Conservation (phyloP, 2,888 invertebrate genomes). For the Pristionchus exspectatus region DNA sequence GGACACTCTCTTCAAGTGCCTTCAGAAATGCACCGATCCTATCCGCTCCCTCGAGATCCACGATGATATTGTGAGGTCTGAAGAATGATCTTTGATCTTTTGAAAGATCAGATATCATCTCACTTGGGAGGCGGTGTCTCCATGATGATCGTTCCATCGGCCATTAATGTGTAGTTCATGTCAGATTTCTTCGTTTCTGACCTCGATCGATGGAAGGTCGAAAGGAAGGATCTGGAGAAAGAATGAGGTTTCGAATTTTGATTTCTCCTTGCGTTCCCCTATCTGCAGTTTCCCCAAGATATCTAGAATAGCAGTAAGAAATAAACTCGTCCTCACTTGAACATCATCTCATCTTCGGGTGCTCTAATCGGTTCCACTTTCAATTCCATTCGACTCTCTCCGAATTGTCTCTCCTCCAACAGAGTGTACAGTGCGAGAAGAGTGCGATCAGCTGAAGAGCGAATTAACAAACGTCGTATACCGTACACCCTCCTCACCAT, state of each 20-base stretch:
- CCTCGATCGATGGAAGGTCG: constrained; percentile 52
- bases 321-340: constrained; percentile 52
- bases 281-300: too few relatives aligned
- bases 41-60: constrained; percentile 68
- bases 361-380: constrained; percentile 60
- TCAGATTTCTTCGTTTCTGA: not conserved
- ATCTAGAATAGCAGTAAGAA: not conserved
- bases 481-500: constrained; percentile 60
- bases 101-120: not conserved
- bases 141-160: constrained; percentile 39
- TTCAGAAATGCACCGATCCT: constrained; percentile 64
- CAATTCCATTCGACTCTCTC: constrained; percentile 48
- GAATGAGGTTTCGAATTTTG: not conserved
- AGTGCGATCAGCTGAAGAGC: constrained; percentile 63
- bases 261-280: not conserved
- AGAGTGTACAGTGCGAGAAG: constrained; percentile 62
- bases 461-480: not conserved
- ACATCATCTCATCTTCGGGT: constrained; percentile 67
- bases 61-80: constrained; percentile 68
- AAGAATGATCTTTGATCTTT: constrained; percentile 48
- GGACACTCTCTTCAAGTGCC: constrained; percentile 68
- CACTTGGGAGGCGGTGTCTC: constrained; percentile 30
- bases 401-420: constrained; percentile 15
- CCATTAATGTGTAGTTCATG: constrained; percentile 29
- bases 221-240: constrained; percentile 23